phyloP scores from a whole-genome alignment of 2,113 vertebrate species.

The Aleadryas rufinucha region DNA sequence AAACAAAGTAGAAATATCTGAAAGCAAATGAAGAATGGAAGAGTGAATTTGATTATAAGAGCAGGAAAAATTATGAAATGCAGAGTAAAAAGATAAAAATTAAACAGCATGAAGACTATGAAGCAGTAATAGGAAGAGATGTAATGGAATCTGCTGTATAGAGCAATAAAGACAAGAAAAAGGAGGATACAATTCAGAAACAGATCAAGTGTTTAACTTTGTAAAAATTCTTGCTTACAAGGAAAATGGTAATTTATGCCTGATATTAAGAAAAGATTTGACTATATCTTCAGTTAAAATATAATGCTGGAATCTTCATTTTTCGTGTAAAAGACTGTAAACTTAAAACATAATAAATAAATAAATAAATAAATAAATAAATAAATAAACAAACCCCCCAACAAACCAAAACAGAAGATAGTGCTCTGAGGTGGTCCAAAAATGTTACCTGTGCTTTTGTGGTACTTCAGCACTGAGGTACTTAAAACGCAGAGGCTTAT shows the following conservation, averaged over 20 bases:
- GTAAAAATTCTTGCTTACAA: background rate
- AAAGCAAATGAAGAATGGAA: background rate
- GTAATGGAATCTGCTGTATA: background rate
- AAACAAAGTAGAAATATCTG: background rate
- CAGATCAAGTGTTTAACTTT: background rate
- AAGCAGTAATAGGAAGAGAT: background rate
- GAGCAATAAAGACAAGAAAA: background rate
- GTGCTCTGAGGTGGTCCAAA: background rate
- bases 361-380: background rate
- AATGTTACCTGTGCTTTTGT: background rate
- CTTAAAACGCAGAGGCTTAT: background rate
- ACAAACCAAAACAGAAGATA: background rate
- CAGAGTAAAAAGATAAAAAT: background rate
- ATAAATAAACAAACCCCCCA: no score
- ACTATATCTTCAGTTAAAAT: background rate
- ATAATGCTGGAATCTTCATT: background rate
- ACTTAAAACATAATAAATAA: background rate
- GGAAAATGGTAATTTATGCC: background rate
- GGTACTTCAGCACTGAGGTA: background rate
- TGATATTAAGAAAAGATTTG: background rate
- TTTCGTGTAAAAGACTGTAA: background rate
- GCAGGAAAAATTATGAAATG: background rate
- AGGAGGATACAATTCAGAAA: background rate
- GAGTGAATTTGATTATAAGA: background rate
- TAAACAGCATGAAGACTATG: background rate